These are phyloP conservation scores for Cyanoramphus novaezelandiae DNA, from an alignment of 2,113 vertebrate species.

Conservation along the genomic window DNA sequence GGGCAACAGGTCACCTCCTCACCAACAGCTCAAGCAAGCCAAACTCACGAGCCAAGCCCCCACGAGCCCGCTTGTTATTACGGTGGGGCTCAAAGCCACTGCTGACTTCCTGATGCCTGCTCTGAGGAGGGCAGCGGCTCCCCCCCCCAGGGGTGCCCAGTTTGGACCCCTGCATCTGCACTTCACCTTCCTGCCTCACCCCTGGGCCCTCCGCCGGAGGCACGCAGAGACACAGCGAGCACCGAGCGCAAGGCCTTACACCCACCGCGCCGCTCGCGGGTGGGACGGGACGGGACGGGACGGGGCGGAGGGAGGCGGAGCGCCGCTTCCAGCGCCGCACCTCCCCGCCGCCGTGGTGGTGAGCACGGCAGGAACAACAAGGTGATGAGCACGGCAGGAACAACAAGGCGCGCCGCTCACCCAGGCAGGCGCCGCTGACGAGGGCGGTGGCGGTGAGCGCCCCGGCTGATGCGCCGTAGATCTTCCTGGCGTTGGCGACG, in stretches of 20 bases:
- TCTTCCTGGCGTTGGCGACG: slow-evolving; percentile 86
- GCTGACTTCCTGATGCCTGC: background rate
- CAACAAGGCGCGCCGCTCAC: slow-evolving; percentile 65
- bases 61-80: fast-evolving
- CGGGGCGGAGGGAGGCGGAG: background rate
- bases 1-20: fast-evolving
- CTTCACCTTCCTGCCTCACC: background rate
- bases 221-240: background rate
- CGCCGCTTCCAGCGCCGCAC: fast-evolving
- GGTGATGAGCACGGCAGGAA: too few relatives aligned
- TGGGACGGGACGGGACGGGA: too few relatives aligned
- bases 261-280: background rate
- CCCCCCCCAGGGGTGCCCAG: background rate
- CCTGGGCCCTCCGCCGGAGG: too few relatives aligned
- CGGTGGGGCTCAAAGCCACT: background rate
- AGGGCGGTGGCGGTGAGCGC: slow-evolving; percentile 90
- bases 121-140: background rate
- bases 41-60: background rate
- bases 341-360: background rate
- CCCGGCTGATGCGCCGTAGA: slow-evolving; percentile 95
- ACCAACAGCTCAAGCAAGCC: background rate
- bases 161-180: fast-evolving
- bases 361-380: background rate
- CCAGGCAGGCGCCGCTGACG: slow-evolving; percentile 87
- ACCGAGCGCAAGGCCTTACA: background rate